Evolutionary conservation across 2,113 vertebrate genomes (phyloP), one percentile per base, ranked within the genome.

Genomic region (Piaya cayana): DNA sequence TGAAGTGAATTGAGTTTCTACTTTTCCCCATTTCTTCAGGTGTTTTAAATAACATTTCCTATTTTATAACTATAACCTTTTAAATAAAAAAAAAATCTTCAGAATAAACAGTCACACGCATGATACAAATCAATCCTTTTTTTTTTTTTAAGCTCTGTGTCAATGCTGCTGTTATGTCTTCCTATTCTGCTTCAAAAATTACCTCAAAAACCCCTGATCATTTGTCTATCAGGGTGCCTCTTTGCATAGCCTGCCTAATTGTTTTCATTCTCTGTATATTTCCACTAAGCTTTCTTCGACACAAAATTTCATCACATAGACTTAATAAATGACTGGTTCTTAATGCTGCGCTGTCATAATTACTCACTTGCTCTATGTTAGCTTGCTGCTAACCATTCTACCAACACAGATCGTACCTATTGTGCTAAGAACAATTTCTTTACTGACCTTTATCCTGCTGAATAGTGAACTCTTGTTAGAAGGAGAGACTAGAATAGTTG

Each of bases 331-430:
- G 43, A 20, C 27, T 12, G 5, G n/a, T 56, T 3, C 1, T 18
- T 29, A 52, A 47, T 1, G 6, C 47, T 11, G 42, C 45, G 58
- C 11, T 2, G 1, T 11, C 4, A 1, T 3, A 30, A 26, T 50
- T 70, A 22, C 25, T 76, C 37, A 34, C n/a, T 43, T 30, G 27
- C 16, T 60, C 23, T 39, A 5, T 7, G 25, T 30, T 45, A 43
- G 29, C 32, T 78, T 34, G 18, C 29, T 53, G 25, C 37, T 45
- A 45, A 45, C 43, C 15, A 45, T 18, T 45, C 43, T 45, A 45
- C 43, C 17, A 17, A 4, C 68, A 1, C 0, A 7, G 16, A 27
- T 53, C n/a, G 2, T 19, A 5, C 8, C 0, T 12, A 6, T 15
- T 59, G 32, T 27, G 19, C 4, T 50, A 13, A 3, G 45, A 71